Evolutionary conservation across 2,113 vertebrate genomes (phyloP), one percentile per base, ranked within the genome.

Genomic region (Cyanistes caeruleus): DNA sequence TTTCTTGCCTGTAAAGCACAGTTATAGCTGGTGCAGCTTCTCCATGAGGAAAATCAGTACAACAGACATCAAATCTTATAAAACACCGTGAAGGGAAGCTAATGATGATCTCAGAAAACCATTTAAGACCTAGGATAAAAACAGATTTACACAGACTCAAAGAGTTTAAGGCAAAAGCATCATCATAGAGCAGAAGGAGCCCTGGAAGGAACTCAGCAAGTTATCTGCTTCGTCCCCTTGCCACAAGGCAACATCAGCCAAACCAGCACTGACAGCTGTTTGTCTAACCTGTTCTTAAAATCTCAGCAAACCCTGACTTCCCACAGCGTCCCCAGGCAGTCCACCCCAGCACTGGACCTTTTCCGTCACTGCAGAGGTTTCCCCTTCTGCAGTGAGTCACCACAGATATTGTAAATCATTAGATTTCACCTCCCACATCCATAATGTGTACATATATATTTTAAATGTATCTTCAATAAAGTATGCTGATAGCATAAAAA

Each of bases 161-260:
- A 84, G 80, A 84, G 48, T 90, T 96, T 93, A 95, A 95, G 80
- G 88, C 63, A 95, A 86, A 95, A 93, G 90, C 43, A 92, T 85
- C 90, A 75, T 60, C 72, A 69, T 10, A 90, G 33, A 27, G 60
- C 31, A 33, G 39, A 93, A 86, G 81, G 18, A 83, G 43, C 52
- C 81, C 90, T 63, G 62, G 87, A 94, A 96, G 80, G 60, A 91
- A 72, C 60, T 89, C 48, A 11, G 89, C 55, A 78, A 92, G 87
- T 90, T 83, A 95, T 86, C 89, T 73, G 69, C 65, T 87, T 74
- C 51, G 83, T 76, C 51, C 84, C 55, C n/a, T 91, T 79, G 78
- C 93, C 95, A 92, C 3, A 1, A 94, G 94, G 92, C 79, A 93
- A 33, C 75, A 92, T 94, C 88, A 95, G 75, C 79, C 85, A 96